phyloP scores from a whole-genome alignment of 2,888 invertebrate genomes.

The Branchipolynoe longqiensis region DNA sequence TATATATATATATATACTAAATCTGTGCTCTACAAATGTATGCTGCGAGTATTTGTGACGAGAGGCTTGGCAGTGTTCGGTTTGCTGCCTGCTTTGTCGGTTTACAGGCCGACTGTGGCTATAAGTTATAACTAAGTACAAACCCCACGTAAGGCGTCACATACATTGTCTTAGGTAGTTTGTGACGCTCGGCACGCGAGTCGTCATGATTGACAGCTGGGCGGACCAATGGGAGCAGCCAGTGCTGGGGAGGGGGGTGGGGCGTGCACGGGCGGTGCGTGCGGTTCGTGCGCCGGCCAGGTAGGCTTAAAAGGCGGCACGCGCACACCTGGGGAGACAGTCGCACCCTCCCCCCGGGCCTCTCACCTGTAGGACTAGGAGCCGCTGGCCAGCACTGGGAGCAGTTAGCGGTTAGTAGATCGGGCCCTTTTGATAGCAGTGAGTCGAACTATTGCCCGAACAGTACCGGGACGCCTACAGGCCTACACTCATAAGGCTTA shows the following conservation, averaged over 20 bases:
- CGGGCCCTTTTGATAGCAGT: too few relatives aligned
- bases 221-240: slow-evolving; percentile 18
- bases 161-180: neutral
- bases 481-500: neutral
- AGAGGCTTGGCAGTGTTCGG: neutral
- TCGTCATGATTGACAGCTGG: slow-evolving; percentile 32
- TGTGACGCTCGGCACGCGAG: slow-evolving; percentile 5
- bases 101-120: neutral
- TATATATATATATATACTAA: neutral
- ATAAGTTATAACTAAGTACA: too few relatives aligned
- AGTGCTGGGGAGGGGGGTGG: neutral
- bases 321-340: neutral
- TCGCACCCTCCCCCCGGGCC: neutral
- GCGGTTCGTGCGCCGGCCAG: neutral
- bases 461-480: too few relatives aligned
- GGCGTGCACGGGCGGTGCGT: slow-evolving; percentile 3
- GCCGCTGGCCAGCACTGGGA: too few relatives aligned
- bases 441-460: too few relatives aligned
- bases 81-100: neutral
- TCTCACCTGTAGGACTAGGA: too few relatives aligned
- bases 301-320: slow-evolving; percentile 14
- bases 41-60: too few relatives aligned
- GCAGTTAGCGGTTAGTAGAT: too few relatives aligned
- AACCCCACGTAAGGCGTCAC: too few relatives aligned
- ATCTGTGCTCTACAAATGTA: neutral